phyloP scores from a whole-genome alignment of 2,888 invertebrate species.

The Drosophila aldrichi region DNA sequence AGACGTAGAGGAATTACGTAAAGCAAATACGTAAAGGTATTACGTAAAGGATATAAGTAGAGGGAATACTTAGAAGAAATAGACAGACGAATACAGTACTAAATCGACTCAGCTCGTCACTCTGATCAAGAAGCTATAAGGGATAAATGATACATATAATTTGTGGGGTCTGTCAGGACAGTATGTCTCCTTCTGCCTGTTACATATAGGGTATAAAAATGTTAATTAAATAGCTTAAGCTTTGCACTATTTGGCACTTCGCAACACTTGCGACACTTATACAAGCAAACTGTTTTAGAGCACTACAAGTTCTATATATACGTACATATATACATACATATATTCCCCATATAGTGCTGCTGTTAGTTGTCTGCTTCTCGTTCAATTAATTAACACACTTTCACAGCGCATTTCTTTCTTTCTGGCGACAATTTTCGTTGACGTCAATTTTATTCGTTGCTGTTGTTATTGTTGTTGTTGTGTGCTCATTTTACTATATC shows the following conservation, averaged over 20 bases:
- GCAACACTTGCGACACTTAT: neutral
- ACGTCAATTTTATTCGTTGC: slow-evolving; percentile 68
- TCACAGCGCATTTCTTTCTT: slow-evolving; percentile 77
- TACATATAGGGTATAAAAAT: too few species aligned
- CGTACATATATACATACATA: neutral
- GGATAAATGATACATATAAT: too few species aligned
- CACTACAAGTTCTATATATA: neutral
- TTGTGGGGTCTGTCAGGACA: too few species aligned
- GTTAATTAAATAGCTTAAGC: too few species aligned
- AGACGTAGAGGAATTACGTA: too few species aligned
- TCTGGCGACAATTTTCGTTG: slow-evolving; percentile 71
- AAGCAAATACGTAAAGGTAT: too few species aligned
- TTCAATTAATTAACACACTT: slow-evolving; percentile 77
- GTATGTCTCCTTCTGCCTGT: too few species aligned
- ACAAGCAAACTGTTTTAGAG: neutral
- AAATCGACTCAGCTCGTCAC: too few species aligned
- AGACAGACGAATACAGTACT: too few species aligned
- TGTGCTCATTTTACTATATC: slow-evolving; percentile 80
- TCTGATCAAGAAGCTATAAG: too few species aligned
- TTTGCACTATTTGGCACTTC: neutral
- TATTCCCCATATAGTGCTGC: slow-evolving; percentile 9
- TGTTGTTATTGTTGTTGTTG: slow-evolving; percentile 52
- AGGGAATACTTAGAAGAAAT: too few species aligned
- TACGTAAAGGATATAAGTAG: too few species aligned
- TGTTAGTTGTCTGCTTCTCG: slow-evolving; percentile 36